Base-by-base conservation (phyloP, 37 sponge, comb jelly and placozoan genomes). In the Oscarella lobularis region DNA sequence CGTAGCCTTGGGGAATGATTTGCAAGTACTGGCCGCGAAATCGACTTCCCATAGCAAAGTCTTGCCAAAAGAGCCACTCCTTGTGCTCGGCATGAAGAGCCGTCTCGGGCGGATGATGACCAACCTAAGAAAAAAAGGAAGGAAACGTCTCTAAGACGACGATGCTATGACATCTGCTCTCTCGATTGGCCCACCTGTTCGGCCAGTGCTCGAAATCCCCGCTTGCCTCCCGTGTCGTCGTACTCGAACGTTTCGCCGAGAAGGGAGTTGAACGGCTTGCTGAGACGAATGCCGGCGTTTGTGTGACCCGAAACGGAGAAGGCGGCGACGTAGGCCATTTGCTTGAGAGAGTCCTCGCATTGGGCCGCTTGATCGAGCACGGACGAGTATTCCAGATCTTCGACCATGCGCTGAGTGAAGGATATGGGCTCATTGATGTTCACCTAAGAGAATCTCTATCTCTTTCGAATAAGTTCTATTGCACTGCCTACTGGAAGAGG, bases 341-440 rank as follows among this genome's bases (percentile, higher is more conserved):
- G 79, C 74, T 94, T 92, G 69, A 81, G 34, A 0, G 95, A 67
- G 70, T 60, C 40, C 32, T 75, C 76, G 14, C 74, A 74, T 20
- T 73, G 72, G 1, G 95, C 95, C 32, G 95, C 99, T n/a, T 76
- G 48, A 31, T 75, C 73, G 5, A 97, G 82, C 2, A 97, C 32
- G 27, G 86, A 68, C 37, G 77, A 66, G 73, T 93, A 93, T 37
- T 79, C 40, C 60, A 98, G 35, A 31, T 98, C 99, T 67, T 98
- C 99, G 4, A 74, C 66, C 40, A 98, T 75, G 27, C 95, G 82
- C 75, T 98, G 95, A 30, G 88, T 75, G 76, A 98, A 83, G 1
- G 99, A 93, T n/a, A 94, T 41, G 0, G 99, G 99, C 85, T 98
- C 99, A 67, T 94, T 93, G 82, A 98, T 89, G 38, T 98, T 90